These are phyloP conservation scores for Gandaritis pyraliata DNA, from an alignment of 2,888 invertebrate species.

Conservation along the genomic window DNA sequence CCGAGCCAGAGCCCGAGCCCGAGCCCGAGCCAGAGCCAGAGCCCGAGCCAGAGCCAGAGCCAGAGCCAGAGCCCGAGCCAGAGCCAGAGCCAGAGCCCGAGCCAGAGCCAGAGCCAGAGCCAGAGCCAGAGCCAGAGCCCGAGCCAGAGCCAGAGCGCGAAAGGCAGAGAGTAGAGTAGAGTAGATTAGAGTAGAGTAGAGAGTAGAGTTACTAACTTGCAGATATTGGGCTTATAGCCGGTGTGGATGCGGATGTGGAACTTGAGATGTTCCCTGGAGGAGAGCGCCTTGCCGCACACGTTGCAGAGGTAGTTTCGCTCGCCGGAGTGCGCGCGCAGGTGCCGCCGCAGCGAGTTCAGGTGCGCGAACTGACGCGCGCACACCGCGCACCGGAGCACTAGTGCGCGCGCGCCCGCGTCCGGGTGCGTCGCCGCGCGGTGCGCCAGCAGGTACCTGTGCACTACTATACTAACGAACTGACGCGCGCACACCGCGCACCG, in stretches of 20 bases:
- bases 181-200: no score
- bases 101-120: no score
- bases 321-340: conserved; percentile 76
- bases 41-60: no score
- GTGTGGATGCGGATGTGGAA: conserved; percentile 86
- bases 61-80: no score
- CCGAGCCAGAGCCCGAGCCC: no score
- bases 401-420: conserved; percentile 64
- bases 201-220: conserved; percentile 62
- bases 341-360: conserved; percentile 78
- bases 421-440: conserved; percentile 72
- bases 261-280: conserved; percentile 84
- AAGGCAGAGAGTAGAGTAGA: not conserved
- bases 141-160: no score
- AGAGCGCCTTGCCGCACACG: conserved; percentile 85
- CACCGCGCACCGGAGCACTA: conserved; percentile 70
- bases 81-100: no score
- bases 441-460: conserved; percentile 60
- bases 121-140: no score
- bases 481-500: conserved; percentile 75
- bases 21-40: no score
- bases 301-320: conserved; percentile 84
- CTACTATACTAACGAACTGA: conserved; percentile 58
- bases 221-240: conserved; percentile 86
- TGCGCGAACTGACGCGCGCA: conserved; percentile 80